Evolutionary conservation across 2,113 vertebrate species (phyloP), one percentile per base, ranked within the genome.

Genomic region (Poeciliopsis retropinna): DNA sequence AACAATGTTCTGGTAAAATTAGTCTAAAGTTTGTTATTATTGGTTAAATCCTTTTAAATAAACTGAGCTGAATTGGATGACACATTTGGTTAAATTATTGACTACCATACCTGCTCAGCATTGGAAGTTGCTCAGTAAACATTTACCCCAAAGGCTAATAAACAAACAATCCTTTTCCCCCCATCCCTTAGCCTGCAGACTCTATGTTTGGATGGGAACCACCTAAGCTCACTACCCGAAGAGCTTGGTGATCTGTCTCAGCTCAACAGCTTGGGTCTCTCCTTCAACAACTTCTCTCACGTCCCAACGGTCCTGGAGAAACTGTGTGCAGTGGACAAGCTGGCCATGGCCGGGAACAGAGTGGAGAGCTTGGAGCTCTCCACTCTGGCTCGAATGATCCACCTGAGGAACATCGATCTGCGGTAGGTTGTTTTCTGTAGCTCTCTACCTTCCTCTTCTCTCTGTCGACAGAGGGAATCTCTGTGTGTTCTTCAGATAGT

Each of bases 151-250:
- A 57, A 63, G 31, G 32, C 29, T n/a, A 68, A 80, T 61, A 64
- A 74, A 32, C 66, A 51, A 73, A 79, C 71, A 67, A 51, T 34
- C 5, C n/a, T 37, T 8, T 70, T 70, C 19, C 65, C 71, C 92
- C 75, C 60, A 12, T 79, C 63, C 64, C 13, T 67, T 10, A 99
- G 97, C 88, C 93, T 99, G 78, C 97, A 99, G 92, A 98, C 93
- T 0, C 95, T 99, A 79, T 96, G 92, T 90, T 94, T 99, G 86
- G 97, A 99, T 91, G 97, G 97, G 78, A 99, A 99, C 90, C 94
- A 92, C 80, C 92, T 99, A 79, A 94, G 87, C 1, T 93, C 92
- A 63, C 92, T 99, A 85, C 97, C 97, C 29, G 94, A 97, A 79
- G 96, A 98, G 89, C 85, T 98, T 85, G 96, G 95, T 81, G 92